Evolutionary conservation across 2,113 vertebrate genomes (phyloP).

Genomic region (Cinclus mexicanus): DNA sequence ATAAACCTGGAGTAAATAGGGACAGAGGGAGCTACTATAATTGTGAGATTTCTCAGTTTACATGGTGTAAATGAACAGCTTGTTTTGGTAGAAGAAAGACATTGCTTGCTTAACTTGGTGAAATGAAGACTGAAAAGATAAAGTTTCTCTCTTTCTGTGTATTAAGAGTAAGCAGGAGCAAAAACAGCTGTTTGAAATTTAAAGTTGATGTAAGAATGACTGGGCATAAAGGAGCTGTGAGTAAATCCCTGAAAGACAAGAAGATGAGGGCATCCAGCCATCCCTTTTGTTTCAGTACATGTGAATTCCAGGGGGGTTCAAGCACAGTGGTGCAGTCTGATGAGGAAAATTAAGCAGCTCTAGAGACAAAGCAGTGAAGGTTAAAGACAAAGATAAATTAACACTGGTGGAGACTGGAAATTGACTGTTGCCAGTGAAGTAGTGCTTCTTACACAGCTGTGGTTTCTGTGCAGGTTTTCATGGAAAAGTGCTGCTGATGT

Average conservation of each 20-base stretch:
- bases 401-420: neutral
- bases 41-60: neutral
- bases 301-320: neutral
- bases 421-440: rapidly evolving
- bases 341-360: neutral
- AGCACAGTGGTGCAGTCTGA: neutral
- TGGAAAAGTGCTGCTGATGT: neutral
- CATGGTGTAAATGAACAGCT: neutral
- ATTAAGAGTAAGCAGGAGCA: neutral
- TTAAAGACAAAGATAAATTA: neutral
- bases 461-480: neutral
- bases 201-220: neutral
- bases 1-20: neutral
- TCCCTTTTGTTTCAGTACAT: neutral
- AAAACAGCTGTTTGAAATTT: neutral
- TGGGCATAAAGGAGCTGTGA: neutral
- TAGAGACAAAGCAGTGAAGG: neutral
- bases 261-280: neutral
- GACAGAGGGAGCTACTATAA: neutral
- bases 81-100: neutral
- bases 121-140: neutral
- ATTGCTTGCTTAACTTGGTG: neutral
- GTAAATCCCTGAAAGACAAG: neutral
- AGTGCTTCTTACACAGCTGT: neutral
- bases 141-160: neutral